phyloP scores from a whole-genome alignment of 92 coral and sea anemone genomes.

The Meandrina meandrites region DNA sequence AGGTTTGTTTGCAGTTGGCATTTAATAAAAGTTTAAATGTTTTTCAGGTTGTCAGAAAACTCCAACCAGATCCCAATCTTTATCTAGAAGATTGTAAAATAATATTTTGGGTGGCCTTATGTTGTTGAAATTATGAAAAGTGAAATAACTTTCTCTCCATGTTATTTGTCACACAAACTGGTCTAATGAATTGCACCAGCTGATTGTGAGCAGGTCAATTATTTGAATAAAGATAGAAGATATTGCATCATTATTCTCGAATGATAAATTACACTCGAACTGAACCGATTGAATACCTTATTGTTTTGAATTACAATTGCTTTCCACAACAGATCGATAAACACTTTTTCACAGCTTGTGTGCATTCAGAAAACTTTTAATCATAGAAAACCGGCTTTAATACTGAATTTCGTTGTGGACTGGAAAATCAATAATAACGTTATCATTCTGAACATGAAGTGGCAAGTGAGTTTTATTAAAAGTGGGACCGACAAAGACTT shows the following conservation, averaged over 20 bases:
- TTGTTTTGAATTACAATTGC: neutral
- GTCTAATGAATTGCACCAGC: neutral
- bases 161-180: neutral
- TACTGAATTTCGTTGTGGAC: neutral
- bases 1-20: neutral
- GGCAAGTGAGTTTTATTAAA: neutral
- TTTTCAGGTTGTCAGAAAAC: neutral
- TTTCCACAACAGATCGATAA: neutral
- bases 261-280: too few species aligned
- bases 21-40: neutral
- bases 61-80: neutral
- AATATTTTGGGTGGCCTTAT: neutral
- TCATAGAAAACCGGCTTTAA: neutral
- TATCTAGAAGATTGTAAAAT: neutral
- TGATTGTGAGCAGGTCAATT: neutral
- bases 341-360: neutral
- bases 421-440: too few species aligned
- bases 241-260: neutral
- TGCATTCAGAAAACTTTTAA: neutral
- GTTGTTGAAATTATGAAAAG: neutral
- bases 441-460: neutral
- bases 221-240: neutral
- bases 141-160: too few species aligned
- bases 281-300: neutral
- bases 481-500: neutral